A percentile compares a stretch with the other conserved stretches of the same genome.
These are phyloP conservation scores for Augochlora pura DNA, from an alignment of 1,140 invertebrate species.

Conservation along the genomic window DNA sequence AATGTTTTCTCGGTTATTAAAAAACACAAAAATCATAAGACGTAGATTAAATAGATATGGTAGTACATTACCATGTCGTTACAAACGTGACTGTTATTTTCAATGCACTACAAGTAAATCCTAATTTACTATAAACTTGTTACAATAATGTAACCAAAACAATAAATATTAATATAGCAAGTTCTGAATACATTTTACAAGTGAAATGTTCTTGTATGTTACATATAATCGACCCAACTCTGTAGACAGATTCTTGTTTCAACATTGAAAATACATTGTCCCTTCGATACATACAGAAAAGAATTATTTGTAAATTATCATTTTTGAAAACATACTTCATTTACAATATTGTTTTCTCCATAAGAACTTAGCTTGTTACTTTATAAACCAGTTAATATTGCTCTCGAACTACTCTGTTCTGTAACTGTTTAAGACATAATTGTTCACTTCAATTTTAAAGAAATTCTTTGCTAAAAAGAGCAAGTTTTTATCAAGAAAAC, in stretches of 20 bases:
- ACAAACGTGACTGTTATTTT: background rate
- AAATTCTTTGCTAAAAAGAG: background rate
- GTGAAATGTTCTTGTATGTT: constrained; percentile 32
- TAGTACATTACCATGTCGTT: background rate
- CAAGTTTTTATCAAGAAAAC: background rate
- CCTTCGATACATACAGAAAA: constrained; percentile 42
- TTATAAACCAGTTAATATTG: too few relatives aligned
- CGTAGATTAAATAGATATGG: constrained; percentile 24
- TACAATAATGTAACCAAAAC: constrained; percentile 23
- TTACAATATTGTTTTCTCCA: constrained; percentile 47
- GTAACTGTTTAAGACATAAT: background rate
- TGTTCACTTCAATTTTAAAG: background rate
- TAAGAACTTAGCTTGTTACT: background rate
- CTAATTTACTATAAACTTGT: constrained; percentile 11
- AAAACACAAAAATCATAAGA: constrained; percentile 36
- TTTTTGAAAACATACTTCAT: constrained; percentile 45
- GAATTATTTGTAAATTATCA: constrained; percentile 50
- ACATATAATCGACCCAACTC: constrained; percentile 43
- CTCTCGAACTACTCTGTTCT: too few relatives aligned
- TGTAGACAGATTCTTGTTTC: constrained; percentile 59
- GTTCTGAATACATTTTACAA: constrained; percentile 3
- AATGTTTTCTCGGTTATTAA: background rate
- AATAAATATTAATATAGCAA: constrained; percentile 11
- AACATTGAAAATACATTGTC: constrained; percentile 55
- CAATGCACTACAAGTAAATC: constrained; percentile 15